Evolutionary conservation across 2,888 invertebrate species (phyloP).

Genomic region (Hypercompe scribonia): DNA sequence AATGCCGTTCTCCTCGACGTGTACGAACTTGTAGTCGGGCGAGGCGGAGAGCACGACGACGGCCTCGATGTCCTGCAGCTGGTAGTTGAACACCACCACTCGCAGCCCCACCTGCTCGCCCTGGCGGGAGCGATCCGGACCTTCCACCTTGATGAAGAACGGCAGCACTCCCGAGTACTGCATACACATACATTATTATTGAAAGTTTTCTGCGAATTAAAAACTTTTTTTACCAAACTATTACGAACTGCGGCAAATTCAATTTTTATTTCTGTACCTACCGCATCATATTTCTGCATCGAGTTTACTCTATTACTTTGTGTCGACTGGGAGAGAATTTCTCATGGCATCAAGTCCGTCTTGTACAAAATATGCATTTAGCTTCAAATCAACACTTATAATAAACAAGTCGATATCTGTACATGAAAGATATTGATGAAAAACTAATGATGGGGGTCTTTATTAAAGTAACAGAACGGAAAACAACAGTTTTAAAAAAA

Average conservation of each 20-base stretch:
- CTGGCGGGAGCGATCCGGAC: constrained; percentile 93
- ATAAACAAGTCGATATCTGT: too few species aligned
- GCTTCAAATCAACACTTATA: too few species aligned
- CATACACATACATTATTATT: neutral
- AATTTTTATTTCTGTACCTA: too few species aligned
- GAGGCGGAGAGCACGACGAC: constrained; percentile 95
- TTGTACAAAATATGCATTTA: too few species aligned
- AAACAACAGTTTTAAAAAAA: too few species aligned
- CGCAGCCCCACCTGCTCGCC: constrained; percentile 98
- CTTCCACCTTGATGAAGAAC: constrained; percentile 98
- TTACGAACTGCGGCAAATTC: neutral
- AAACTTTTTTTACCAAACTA: neutral
- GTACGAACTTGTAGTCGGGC: constrained; percentile 95
- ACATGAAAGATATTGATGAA: too few species aligned
- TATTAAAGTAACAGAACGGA: too few species aligned
- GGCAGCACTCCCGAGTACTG: constrained; percentile 96
- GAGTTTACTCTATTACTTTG: too few species aligned
- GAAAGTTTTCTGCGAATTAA: neutral
- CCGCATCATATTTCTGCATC: too few species aligned
- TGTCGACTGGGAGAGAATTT: too few species aligned
- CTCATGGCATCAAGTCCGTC: too few species aligned
- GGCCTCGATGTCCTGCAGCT: constrained; percentile 93
- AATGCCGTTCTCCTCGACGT: constrained; percentile 95
- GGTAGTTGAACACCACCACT: constrained; percentile 97
- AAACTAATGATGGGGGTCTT: too few species aligned